Conservation (phyloP, 2,888 invertebrate species). For the Cosmia trapezina region DNA sequence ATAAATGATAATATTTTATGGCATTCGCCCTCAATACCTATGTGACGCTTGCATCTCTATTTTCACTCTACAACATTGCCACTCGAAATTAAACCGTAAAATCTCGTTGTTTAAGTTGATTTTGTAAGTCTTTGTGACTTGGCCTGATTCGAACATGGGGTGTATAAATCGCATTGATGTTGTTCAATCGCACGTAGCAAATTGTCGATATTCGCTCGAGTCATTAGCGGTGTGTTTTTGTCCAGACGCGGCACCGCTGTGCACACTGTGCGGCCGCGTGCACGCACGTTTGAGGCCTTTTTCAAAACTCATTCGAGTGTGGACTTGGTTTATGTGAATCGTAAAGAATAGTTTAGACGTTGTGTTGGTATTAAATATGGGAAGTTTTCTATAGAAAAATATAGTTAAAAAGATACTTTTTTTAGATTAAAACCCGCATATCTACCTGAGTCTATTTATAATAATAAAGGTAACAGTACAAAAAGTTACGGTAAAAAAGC, state of each 20-base stretch:
- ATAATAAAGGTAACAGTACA: slow-evolving; percentile 22
- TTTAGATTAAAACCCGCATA: slow-evolving; percentile 36
- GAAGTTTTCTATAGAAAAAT: slow-evolving; percentile 49
- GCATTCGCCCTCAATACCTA: slow-evolving; percentile 82
- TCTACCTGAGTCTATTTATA: slow-evolving; percentile 53
- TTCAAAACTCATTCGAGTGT: slow-evolving; percentile 80
- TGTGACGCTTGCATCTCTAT: slow-evolving; percentile 86
- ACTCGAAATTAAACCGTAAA: slow-evolving; percentile 59
- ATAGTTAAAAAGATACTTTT: slow-evolving; percentile 51
- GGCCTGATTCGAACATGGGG: slow-evolving; percentile 70
- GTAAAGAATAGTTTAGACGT: slow-evolving; percentile 70
- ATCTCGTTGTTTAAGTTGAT: slow-evolving; percentile 8
- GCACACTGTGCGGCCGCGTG: slow-evolving; percentile 73
- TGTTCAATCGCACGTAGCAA: slow-evolving; percentile 89
- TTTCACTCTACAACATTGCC: slow-evolving; percentile 68
- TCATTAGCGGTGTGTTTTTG: slow-evolving; percentile 85
- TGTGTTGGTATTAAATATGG: slow-evolving; percentile 70
- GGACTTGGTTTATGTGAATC: slow-evolving; percentile 74
- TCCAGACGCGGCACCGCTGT: slow-evolving; percentile 65
- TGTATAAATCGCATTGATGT: slow-evolving; percentile 85
- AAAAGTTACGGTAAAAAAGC: slow-evolving; percentile 23
- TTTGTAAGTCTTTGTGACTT: slow-evolving; percentile 33
- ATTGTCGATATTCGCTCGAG: slow-evolving; percentile 86
- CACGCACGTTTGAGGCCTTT: slow-evolving; percentile 71
- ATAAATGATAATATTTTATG: slow-evolving; percentile 89